phyloP scores from a whole-genome alignment of 1,140 invertebrate species.

The Lucilia cuprina region DNA sequence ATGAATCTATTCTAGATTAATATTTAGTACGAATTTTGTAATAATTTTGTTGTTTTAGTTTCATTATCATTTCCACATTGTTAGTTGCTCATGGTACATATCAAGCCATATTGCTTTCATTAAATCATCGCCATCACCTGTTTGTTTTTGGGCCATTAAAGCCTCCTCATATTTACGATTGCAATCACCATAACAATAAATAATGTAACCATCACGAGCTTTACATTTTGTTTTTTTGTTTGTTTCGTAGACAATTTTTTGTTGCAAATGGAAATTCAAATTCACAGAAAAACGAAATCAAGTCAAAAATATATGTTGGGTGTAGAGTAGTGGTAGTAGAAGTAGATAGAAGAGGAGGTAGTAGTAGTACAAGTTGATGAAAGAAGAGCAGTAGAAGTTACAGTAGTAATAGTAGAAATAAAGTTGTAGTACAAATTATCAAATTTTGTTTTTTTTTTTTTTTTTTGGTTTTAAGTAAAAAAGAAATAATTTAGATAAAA shows the following conservation, averaged over 20 bases:
- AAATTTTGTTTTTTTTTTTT: not conserved
- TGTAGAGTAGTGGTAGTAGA: not conserved
- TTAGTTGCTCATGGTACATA: slow-evolving; percentile 62
- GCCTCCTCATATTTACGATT: slow-evolving; percentile 63
- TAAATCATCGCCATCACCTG: slow-evolving; percentile 63
- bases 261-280: slow-evolving; percentile 1
- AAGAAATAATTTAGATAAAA: not conserved
- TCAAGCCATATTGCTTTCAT: slow-evolving; percentile 64
- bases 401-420: not conserved
- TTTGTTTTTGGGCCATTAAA: slow-evolving; percentile 56
- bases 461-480: no score
- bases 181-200: slow-evolving; percentile 62
- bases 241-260: not conserved
- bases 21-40: not conserved
- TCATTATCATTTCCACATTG: slow-evolving; percentile 47
- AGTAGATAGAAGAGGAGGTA: slow-evolving; percentile 5
- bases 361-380: not conserved
- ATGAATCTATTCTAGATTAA: not conserved
- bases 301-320: not conserved
- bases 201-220: slow-evolving; percentile 62
- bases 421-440: not conserved
- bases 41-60: slow-evolving; percentile 23
- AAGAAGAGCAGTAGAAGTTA: not conserved
- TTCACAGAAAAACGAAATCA: not conserved
- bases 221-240: not conserved